Evolutionary conservation across 1,140 invertebrate species (phyloP).

Genomic region (Aphaenogaster rudis): DNA sequence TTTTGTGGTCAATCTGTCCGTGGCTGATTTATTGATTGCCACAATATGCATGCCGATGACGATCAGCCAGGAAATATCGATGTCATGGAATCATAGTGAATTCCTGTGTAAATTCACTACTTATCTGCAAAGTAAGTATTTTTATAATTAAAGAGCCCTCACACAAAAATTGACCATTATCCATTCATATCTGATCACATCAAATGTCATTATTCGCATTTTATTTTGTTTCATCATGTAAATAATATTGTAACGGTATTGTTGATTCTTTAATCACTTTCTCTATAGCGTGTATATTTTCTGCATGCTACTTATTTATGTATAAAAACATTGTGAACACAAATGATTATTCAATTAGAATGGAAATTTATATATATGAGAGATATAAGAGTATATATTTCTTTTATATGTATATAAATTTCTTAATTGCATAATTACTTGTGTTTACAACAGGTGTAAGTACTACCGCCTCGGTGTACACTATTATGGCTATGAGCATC

Average conservation of each 20-base stretch:
- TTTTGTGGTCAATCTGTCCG: conserved; percentile 95
- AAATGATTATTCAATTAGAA: neutral
- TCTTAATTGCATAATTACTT: neutral
- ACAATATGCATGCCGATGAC: conserved; percentile 94
- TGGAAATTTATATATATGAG: neutral
- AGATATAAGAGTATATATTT: no score
- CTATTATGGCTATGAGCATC: conserved; percentile 92
- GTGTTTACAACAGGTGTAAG: conserved; percentile 89
- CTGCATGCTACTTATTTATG: neutral
- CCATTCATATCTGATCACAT: neutral
- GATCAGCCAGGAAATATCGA: conserved; percentile 90
- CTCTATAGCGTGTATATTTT: neutral
- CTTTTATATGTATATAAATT: conserved; percentile 7
- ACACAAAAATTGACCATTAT: neutral
- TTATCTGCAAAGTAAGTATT: conserved; percentile 91
- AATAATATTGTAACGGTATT: neutral
- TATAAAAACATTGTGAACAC: neutral
- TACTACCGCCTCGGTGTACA: conserved; percentile 92
- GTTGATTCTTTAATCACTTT: neutral
- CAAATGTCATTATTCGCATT: neutral
- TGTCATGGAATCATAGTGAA: conserved; percentile 91
- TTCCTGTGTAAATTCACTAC: conserved; percentile 91
- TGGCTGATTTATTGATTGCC: conserved; percentile 95
- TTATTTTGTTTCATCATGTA: neutral
- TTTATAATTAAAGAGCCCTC: neutral